A percentile compares a stretch with the other conserved stretches of the same genome.
Evolutionary conservation across 1,140 invertebrate species (phyloP).

Genomic region (Macrotrachela quadricornifera): DNA sequence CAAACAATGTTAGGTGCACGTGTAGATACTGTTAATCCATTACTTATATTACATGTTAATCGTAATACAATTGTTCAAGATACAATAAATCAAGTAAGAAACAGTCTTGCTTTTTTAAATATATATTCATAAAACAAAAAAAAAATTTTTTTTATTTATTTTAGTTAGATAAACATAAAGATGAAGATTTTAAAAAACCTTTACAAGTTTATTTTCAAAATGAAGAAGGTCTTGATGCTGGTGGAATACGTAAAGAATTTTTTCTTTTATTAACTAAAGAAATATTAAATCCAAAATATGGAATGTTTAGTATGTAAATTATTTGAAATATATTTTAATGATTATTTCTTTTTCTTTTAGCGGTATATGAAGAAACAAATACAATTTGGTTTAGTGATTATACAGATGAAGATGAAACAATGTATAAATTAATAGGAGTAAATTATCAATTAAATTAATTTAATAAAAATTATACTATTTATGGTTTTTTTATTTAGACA

Average conservation of each 20-base stretch:
- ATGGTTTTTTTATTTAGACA: no score
- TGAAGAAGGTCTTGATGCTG: constrained; percentile 87
- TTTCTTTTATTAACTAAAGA: constrained; percentile 72
- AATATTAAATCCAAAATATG: constrained; percentile 82
- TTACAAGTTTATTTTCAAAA: constrained; percentile 58
- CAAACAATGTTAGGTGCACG: neutral
- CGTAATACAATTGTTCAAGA: constrained; percentile 67
- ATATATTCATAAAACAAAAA: no score
- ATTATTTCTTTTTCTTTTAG: no score
- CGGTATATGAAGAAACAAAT: constrained; percentile 54
- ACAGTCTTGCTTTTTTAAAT: no score
- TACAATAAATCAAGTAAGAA: constrained; percentile 48
- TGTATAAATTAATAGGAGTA: constrained; percentile 63
- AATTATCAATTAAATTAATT: no score
- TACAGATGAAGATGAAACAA: constrained; percentile 39
- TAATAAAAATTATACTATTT: no score
- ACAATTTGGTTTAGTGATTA: constrained; percentile 64
- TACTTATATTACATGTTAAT: constrained; percentile 53
- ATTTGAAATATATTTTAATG: no score
- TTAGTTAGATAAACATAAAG: constrained; percentile 34
- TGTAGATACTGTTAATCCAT: constrained; percentile 33
- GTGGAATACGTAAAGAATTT: constrained; percentile 80
- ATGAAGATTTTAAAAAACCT: constrained; percentile 67
- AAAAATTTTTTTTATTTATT: no score
- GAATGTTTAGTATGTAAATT: constrained; percentile 62